Evolutionary conservation across 2,113 vertebrate genomes (phyloP), one percentile per base, ranked within the genome.

Genomic region (Oncorhynchus clarkii): DNA sequence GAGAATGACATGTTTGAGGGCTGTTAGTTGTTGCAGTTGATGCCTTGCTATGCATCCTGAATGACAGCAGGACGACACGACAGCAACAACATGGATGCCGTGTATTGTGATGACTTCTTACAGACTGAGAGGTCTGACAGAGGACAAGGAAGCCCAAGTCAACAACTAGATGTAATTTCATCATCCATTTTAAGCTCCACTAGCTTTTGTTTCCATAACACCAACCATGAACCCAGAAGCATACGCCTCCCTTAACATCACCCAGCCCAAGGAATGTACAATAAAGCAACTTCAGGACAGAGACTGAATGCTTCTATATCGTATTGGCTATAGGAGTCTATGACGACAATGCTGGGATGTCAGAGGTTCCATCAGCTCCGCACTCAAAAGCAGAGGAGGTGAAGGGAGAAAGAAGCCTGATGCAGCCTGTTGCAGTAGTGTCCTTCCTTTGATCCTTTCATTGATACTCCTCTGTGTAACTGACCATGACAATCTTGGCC

Each of bases 301-400:
- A 16, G 62, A 62, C 29, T 27, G 14, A 77, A 73, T 60, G 81
- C 77, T 83, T 79, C 80, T 78, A 77, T 79, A 79, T 87, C 86
- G 85, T 85, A 68, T 3, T 11, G 67, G 51, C 51, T 54, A 5
- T 54, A 54, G 18, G 16, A 54, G 51, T 54, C 12, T 11, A 45
- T 69, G 68, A 70, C 88, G 86, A 89, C 81, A 85, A 83, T 75
- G 2, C 68, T 84, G 78, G 81, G 80, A 85, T 78, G 75, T 51
- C 70, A 12, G 20, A 71, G 74, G 77, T 62, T 78, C 75, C 85
- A 69, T 76, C 84, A 67, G 27, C 84, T 81, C 70, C 74, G 12
- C 18, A 13, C 29, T 62, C 39, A 39, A 6, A 31, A 54, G 16
- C 24, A 59, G 49, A 72, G 34, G 39, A 11, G 60, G 24, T 3